Conservation (phyloP, 2,888 invertebrate species). For the Hemicrepidius hirtus region DNA sequence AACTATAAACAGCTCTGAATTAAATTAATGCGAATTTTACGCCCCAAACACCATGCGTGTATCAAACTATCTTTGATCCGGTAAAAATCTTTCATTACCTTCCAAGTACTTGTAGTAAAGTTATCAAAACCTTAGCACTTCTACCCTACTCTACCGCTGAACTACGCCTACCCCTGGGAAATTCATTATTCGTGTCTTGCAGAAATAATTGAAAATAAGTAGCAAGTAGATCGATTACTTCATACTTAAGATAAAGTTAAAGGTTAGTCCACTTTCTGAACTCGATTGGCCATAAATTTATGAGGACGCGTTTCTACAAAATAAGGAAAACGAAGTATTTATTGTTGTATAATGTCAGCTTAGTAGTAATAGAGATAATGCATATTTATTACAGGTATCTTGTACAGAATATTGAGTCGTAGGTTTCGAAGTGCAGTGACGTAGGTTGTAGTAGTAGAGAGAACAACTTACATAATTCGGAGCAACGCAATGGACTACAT, state of each 20-base stretch:
- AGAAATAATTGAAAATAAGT: conserved; percentile 28
- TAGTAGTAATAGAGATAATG: conserved; percentile 47
- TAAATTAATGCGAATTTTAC: not conserved
- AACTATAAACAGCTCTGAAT: not conserved
- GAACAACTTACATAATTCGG: conserved; percentile 45
- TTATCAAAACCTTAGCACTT: too few species aligned
- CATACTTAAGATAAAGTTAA: conserved; percentile 22
- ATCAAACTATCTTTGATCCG: conserved; percentile 4
- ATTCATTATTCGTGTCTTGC: conserved; percentile 1
- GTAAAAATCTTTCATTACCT: conserved; percentile 2
- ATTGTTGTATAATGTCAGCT: conserved; percentile 42
- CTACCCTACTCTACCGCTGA: too few species aligned
- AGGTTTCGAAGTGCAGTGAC: conserved; percentile 40
- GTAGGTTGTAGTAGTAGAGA: conserved; percentile 36
- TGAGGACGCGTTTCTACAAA: conserved; percentile 37
- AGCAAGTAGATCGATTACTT: conserved; percentile 23
- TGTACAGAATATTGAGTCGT: conserved; percentile 34
- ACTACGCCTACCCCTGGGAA: too few species aligned
- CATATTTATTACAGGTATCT: conserved; percentile 43
- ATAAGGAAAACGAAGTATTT: conserved; percentile 35
- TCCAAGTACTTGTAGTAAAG: too few species aligned
- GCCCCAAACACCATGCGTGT: too few species aligned
- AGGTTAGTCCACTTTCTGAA: conserved; percentile 39
- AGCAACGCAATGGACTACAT: conserved; percentile 32
- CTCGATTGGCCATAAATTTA: conserved; percentile 30